A percentile compares a stretch with the other conserved stretches of the same genome.
Conservation (phyloP, 1,140 invertebrate genomes). For the Lordiphosa collinella region DNA sequence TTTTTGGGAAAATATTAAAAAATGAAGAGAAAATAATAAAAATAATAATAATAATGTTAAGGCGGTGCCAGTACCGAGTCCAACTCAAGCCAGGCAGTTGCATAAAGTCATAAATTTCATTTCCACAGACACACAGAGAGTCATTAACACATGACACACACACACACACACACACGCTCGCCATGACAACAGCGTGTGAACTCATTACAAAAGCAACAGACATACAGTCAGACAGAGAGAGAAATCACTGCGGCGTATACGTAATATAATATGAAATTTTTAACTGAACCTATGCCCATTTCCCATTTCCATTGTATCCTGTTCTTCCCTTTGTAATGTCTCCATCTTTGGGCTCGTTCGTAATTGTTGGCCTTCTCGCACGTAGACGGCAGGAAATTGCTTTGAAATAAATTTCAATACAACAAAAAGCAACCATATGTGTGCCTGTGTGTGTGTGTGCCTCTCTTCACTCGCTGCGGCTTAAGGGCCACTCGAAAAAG, state of each 20-base stretch:
- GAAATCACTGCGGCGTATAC: constrained; percentile 72
- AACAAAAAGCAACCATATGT: constrained; percentile 67
- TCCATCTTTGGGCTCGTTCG: constrained; percentile 68
- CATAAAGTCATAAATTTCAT: constrained; percentile 78
- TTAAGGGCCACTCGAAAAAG: constrained; percentile 59
- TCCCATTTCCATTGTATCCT: not conserved
- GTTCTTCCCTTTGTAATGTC: constrained; percentile 53
- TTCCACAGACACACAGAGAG: constrained; percentile 54
- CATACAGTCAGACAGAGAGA: not conserved
- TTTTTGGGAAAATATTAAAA: constrained; percentile 74
- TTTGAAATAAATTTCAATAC: constrained; percentile 78
- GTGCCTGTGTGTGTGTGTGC: constrained; percentile 35
- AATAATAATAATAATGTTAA: constrained; percentile 48
- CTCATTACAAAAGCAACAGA: constrained; percentile 64
- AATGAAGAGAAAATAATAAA: constrained; percentile 26
- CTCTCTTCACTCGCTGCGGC: constrained; percentile 14
- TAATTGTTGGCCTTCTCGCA: constrained; percentile 64
- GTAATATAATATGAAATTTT: constrained; percentile 66
- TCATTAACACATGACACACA: constrained; percentile 76
- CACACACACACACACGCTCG: constrained; percentile 18
- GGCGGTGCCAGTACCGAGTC: constrained; percentile 25
- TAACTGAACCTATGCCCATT: constrained; percentile 4
- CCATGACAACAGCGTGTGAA: constrained; percentile 64
- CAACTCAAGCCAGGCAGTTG: constrained; percentile 60
- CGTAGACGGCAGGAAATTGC: constrained; percentile 75